These are phyloP conservation scores for Agapetus fuscipes DNA, from an alignment of 2,888 invertebrate genomes.

Conservation along the genomic window DNA sequence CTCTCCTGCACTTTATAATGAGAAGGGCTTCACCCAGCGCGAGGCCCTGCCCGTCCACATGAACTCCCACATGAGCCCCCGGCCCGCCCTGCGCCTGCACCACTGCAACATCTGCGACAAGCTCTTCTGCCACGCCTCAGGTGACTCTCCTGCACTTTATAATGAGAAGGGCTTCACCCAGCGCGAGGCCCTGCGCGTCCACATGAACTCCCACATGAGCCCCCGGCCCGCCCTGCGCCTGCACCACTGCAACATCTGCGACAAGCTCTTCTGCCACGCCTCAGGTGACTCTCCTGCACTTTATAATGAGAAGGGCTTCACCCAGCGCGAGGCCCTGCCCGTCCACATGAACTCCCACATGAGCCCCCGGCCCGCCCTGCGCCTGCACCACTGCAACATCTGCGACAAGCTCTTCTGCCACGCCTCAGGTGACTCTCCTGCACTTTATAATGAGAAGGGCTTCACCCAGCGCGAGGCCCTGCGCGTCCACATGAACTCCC, in stretches of 20 bases:
- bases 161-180: slow-evolving; percentile 62
- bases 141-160: too few species aligned
- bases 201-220: slow-evolving; percentile 48
- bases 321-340: slow-evolving; percentile 58
- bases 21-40: slow-evolving; percentile 63
- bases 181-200: slow-evolving; percentile 55
- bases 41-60: slow-evolving; percentile 56
- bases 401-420: slow-evolving; percentile 53
- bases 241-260: slow-evolving; percentile 57
- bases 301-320: slow-evolving; percentile 58
- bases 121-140: slow-evolving; percentile 41
- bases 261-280: slow-evolving; percentile 48
- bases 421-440: slow-evolving; percentile 26
- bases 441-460: slow-evolving; percentile 51
- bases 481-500: slow-evolving; percentile 48
- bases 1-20: too few species aligned
- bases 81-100: slow-evolving; percentile 48
- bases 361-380: slow-evolving; percentile 41
- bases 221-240: slow-evolving; percentile 43
- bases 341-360: slow-evolving; percentile 51
- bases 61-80: slow-evolving; percentile 42
- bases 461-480: slow-evolving; percentile 66
- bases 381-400: slow-evolving; percentile 55
- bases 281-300: slow-evolving; percentile 21
- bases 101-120: slow-evolving; percentile 57